Evolutionary conservation across 2,113 vertebrate species (phyloP).

Genomic region (Junco hyemalis): DNA sequence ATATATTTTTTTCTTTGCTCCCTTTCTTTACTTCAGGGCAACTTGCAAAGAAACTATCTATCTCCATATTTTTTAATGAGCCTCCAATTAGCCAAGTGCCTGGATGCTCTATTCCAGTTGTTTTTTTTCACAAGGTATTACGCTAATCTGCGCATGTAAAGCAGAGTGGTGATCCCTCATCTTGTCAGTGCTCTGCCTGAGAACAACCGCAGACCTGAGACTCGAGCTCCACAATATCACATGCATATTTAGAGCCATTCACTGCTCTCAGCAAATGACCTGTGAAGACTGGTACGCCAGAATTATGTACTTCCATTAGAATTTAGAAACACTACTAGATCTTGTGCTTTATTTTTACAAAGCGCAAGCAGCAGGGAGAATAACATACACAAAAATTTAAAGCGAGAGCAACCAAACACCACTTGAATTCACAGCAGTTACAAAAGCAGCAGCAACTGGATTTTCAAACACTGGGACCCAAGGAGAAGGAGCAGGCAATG

Average conservation of each 20-base stretch:
- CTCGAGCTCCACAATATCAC: neutral
- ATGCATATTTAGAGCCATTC: conserved; percentile 30
- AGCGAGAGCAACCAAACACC: neutral
- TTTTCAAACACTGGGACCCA: neutral
- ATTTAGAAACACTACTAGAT: neutral
- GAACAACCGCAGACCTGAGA: conserved; percentile 10
- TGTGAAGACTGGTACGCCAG: neutral
- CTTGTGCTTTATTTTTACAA: neutral
- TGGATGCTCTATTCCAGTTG: conserved; percentile 49
- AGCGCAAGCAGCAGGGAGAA: neutral
- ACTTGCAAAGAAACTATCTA: conserved; percentile 45
- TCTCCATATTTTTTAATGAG: conserved; percentile 64
- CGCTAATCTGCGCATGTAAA: conserved; percentile 41
- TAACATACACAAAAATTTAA: neutral
- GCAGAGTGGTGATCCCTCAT: conserved; percentile 38
- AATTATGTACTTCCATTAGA: neutral
- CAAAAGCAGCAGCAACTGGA: neutral
- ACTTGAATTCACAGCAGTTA: neutral
- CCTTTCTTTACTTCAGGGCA: conserved; percentile 46
- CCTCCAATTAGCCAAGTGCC: conserved; percentile 60
- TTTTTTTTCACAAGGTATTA: conserved; percentile 25
- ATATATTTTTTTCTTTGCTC: neutral
- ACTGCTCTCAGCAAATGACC: neutral
- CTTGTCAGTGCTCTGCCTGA: conserved; percentile 37
- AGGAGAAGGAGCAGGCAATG: neutral